These are phyloP conservation scores for Hemibagrus wyckioides DNA, from an alignment of 2,113 vertebrate species.

Conservation along the genomic window DNA sequence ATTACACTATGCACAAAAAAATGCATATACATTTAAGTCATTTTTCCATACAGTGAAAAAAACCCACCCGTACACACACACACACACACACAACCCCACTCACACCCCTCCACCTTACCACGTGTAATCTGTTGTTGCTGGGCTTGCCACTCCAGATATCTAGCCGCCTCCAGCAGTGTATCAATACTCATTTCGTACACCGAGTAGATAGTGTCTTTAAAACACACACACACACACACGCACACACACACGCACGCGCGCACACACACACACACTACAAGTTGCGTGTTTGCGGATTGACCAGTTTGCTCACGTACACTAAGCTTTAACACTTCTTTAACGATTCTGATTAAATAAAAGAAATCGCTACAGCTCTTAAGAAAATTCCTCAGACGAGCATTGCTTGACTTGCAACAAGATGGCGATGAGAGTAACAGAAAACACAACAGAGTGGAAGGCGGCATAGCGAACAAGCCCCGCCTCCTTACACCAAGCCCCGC, in stretches of 20 bases:
- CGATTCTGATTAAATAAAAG: neutral
- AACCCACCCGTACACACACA: too few species aligned
- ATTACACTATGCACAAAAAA: neutral
- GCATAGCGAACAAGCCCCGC: slow-evolving; percentile 76
- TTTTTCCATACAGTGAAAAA: neutral
- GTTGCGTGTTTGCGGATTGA: neutral
- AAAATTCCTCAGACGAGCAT: slow-evolving; percentile 76
- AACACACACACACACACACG: neutral
- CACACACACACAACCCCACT: neutral
- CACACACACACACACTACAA: neutral
- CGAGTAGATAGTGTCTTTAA: slow-evolving; percentile 53
- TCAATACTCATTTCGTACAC: slow-evolving; percentile 91
- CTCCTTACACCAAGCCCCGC: slow-evolving; percentile 61
- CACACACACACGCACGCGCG: neutral
- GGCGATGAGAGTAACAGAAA: slow-evolving; percentile 92
- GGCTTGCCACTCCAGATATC: slow-evolving; percentile 95
- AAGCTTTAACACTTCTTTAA: neutral
- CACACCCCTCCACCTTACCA: slow-evolving; percentile 76
- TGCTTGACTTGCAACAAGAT: slow-evolving; percentile 93
- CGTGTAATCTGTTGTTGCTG: slow-evolving; percentile 92
- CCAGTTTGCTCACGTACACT: neutral
- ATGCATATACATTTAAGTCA: neutral
- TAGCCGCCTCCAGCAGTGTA: slow-evolving; percentile 91
- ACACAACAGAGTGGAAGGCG: slow-evolving; percentile 90
- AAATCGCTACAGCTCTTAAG: slow-evolving; percentile 56